Percentiles rank a stretch among this genome's conserved stretches.
phyloP scores from a whole-genome alignment of 1,140 invertebrate species.

The Brachionus plicatilis region DNA sequence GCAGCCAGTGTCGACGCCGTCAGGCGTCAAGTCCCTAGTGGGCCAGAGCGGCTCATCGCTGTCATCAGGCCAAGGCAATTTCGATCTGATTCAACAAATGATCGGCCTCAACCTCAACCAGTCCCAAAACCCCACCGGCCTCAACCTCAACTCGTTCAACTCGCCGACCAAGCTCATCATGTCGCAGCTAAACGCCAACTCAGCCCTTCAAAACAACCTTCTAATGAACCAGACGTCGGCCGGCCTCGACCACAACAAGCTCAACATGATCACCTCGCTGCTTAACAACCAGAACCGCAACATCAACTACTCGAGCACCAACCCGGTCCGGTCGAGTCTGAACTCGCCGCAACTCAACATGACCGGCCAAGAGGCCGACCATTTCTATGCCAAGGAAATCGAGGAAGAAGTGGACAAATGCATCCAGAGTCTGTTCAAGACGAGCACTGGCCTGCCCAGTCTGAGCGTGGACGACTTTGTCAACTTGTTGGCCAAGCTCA shows the following conservation, averaged over 20 bases:
- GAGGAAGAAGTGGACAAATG: conserved; percentile 97
- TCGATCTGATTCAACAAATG: conserved; percentile 9
- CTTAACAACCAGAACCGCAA: background rate
- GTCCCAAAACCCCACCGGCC: background rate
- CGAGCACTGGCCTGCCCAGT: conserved; percentile 85
- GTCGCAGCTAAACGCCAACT: background rate
- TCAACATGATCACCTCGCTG: background rate
- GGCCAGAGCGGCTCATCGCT: background rate
- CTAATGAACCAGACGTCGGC: background rate
- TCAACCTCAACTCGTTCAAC: conserved; percentile 18
- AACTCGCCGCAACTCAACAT: conserved; percentile 14
- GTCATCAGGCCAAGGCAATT: background rate
- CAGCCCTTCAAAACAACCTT: background rate
- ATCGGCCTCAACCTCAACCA: background rate
- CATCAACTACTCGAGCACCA: background rate
- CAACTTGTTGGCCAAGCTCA: conserved; percentile 88
- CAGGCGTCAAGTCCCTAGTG: background rate
- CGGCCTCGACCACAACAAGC: background rate
- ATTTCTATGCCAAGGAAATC: conserved; percentile 77
- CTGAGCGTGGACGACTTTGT: conserved; percentile 64
- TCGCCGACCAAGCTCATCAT: conserved; percentile 8
- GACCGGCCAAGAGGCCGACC: conserved; percentile 49
- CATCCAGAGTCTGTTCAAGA: conserved; percentile 88
- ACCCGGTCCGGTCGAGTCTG: background rate
- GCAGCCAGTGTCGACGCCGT: background rate